Percentiles rank a stretch among this genome's conserved stretches.
Conservation (phyloP, 2,888 invertebrate species). For the Catocala fraxini region DNA sequence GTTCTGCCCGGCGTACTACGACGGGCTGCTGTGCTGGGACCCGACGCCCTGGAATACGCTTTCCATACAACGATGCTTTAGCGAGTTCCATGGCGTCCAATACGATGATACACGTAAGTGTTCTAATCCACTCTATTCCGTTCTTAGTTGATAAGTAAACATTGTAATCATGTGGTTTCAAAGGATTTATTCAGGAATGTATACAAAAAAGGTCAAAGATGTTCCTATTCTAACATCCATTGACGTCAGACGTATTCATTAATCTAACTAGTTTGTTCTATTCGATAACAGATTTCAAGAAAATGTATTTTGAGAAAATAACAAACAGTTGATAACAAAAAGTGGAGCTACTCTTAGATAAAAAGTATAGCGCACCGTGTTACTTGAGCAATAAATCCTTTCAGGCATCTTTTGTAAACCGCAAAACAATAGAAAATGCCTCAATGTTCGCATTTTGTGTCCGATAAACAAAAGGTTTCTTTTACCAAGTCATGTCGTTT, state of each 20-base stretch:
- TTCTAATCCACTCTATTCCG: slow-evolving; percentile 13
- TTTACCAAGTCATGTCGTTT: slow-evolving; percentile 5
- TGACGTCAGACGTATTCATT: slow-evolving; percentile 1
- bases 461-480: slow-evolving; percentile 12
- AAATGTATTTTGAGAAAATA: slow-evolving; percentile 6
- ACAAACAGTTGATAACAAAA: slow-evolving; percentile 1
- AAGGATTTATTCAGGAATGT: slow-evolving; percentile 1
- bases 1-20: slow-evolving; percentile 91
- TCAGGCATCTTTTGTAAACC: slow-evolving; percentile 8
- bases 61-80: slow-evolving; percentile 92
- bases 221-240: not conserved
- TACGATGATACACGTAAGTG: slow-evolving; percentile 95
- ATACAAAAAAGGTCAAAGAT: not conserved
- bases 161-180: slow-evolving; percentile 6
- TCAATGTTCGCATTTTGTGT: slow-evolving; percentile 10
- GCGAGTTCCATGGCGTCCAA: slow-evolving; percentile 91
- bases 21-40: slow-evolving; percentile 95
- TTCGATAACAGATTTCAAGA: slow-evolving; percentile 10
- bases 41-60: slow-evolving; percentile 90
- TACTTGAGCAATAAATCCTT: not conserved
- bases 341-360: not conserved
- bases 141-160: slow-evolving; percentile 15
- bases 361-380: not conserved
- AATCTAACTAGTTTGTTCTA: slow-evolving; percentile 4
- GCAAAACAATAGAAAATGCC: slow-evolving; percentile 12